Evolutionary conservation across 1,140 invertebrate species (phyloP), one percentile per base, ranked within the genome.

Genomic region (Drosophila baimaii): DNA sequence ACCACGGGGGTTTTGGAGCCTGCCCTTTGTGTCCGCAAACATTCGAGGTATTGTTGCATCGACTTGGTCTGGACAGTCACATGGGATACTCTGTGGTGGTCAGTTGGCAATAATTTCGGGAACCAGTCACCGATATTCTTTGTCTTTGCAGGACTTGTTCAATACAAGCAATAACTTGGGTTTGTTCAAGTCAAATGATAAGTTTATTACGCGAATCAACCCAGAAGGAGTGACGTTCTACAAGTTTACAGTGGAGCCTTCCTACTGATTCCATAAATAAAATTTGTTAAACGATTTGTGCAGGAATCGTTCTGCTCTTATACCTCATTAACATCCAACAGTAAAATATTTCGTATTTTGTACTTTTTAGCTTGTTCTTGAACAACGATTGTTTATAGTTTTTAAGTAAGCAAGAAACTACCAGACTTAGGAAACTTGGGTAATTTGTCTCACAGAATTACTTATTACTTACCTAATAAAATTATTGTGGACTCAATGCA

Each of bases 221-320:
- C 78, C 82, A 0, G 49, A 44, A 31, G 82, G 82, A 19, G 82
- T 86, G 6, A 68, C 44, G 0, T 81, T 86, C 44, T 86, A 69
- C 39, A 86, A 79, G 23, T 86, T 86, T 23, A 72, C 25, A 8
- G 39, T 77, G 9, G 6, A 17, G 0, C 41, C 49, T n/a, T n/a
- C 65, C 2, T 81, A 62, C 51, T 85, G 27, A 79, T 27, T 3
- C 12, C 3, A 3, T 21, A 12, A 35, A 35, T 8, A 37, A 7
- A 2, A 69, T 21, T 13, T 31, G 12, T 7, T 35, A 17, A 5
- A 29, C 27, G 12, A 35, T 10, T 19, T 19, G 25, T 49, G 1
- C 5, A 12, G 46, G 8, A 12, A 12, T 25, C 0, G 25, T 27
- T 8, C 7, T 17, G 8, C 2, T 25, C 8, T 4, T 2, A 17